Conservation (phyloP, 1,140 invertebrate species). For the Ostrea edulis region DNA sequence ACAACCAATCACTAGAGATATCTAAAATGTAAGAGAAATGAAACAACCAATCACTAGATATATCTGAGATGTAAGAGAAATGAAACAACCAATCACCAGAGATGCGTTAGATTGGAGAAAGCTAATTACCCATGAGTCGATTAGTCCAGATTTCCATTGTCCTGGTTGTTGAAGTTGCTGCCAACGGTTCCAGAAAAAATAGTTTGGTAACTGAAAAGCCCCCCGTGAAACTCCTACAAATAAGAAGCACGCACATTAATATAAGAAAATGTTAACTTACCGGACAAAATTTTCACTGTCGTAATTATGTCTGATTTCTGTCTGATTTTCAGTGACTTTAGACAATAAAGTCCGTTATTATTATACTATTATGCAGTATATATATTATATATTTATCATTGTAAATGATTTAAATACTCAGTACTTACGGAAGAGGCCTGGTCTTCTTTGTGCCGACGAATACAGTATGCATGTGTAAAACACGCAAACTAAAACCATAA, state of each 20-base stretch:
- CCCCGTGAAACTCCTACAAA: neutral
- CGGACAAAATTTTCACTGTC: too few relatives aligned
- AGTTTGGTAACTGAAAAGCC: neutral
- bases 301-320: too few relatives aligned
- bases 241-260: neutral
- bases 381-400: neutral
- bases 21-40: too few relatives aligned
- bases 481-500: neutral
- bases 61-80: too few relatives aligned
- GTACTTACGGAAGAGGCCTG: neutral
- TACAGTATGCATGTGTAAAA: neutral
- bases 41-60: too few relatives aligned
- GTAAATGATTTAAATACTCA: neutral
- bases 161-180: constrained; percentile 2
- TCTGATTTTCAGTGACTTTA: too few relatives aligned
- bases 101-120: too few relatives aligned
- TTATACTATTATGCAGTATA: neutral
- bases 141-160: neutral
- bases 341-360: too few relatives aligned
- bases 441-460: neutral
- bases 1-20: too few relatives aligned
- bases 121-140: neutral
- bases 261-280: too few relatives aligned
- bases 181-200: constrained; percentile 23
- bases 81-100: too few relatives aligned